phyloP scores from a whole-genome alignment of 2,113 vertebrate genomes.

The Ptilonorhynchus violaceus region DNA sequence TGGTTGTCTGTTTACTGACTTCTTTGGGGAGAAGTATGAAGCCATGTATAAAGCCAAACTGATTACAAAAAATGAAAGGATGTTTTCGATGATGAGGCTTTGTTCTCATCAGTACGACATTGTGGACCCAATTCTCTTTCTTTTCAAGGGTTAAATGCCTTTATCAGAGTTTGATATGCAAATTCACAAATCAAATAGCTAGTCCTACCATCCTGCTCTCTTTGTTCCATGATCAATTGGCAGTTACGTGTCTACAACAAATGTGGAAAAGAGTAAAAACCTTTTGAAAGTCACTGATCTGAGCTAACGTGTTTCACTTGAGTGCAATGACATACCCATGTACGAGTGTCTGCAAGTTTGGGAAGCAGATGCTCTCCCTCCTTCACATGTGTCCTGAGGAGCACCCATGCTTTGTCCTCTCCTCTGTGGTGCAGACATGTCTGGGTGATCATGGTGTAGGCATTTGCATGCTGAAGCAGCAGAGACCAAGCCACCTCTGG shows the following conservation, averaged over 20 bases:
- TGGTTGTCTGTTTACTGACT: neutral
- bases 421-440: neutral
- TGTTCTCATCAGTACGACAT: neutral
- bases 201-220: neutral
- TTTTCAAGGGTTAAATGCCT: neutral
- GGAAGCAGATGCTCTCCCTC: neutral
- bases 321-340: accelerated
- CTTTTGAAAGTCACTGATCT: neutral
- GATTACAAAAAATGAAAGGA: neutral
- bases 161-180: neutral
- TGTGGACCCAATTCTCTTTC: neutral
- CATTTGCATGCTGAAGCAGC: neutral
- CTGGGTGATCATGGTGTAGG: neutral
- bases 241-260: neutral
- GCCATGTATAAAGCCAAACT: neutral
- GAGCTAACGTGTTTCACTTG: neutral
- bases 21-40: neutral
- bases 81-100: neutral
- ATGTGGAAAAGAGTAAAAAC: neutral
- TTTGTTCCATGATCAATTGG: neutral
- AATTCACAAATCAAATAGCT: neutral
- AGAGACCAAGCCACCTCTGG: neutral
- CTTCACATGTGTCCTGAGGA: neutral
- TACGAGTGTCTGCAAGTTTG: neutral
- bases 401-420: neutral